Evolutionary conservation across 1,140 invertebrate genomes (phyloP), one percentile per base, ranked within the genome.

Genomic region (Berghia stephanieae): DNA sequence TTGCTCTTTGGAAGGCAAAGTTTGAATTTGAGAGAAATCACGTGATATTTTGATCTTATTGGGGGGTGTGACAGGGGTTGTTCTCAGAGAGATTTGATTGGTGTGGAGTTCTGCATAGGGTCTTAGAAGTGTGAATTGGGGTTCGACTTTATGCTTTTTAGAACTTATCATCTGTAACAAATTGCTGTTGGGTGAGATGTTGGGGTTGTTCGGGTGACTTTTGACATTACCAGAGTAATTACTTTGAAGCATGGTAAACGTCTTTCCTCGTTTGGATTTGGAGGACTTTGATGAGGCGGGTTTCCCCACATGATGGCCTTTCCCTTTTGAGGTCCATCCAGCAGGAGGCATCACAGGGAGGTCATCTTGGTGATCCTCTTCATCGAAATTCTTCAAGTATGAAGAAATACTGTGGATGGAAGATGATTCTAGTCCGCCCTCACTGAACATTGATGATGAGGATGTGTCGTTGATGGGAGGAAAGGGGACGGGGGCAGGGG

Each of bases 11-110:
- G 74, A 76, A 16, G 74, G 74, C 16, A 76, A 44, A 13, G 74
- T 76, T 36, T 76, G 74, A 76, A 76, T 76, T 31, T 76, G 74
- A 4, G 74, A 76, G n/a, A 76, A 68, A 44, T 76, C 74, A 67
- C 74, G 46, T 34, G 74, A 76, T 16, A 76, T 76, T 31, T 76
- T 76, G 4, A 76, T 52, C 27, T 76, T 76, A 27, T 76, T 76
- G 1, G 74, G 74, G 21, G 74, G 74, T 21, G 74, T 67, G 0
- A 60, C 34, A 38, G 74, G 27, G n/a, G 74, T 38, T 63, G 68
- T 63, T n/a, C 74, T 34, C 63, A 76, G 44, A 36, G 60, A 76
- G 42, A 76, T 76, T 44, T 76, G 74, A 38, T 68, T 76, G 42
- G 67, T 76, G 24, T 38, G 60, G 36, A 76, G 21, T 36, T 76